phyloP scores from a whole-genome alignment of 2,888 invertebrate genomes.

The Lysandra coridon region DNA sequence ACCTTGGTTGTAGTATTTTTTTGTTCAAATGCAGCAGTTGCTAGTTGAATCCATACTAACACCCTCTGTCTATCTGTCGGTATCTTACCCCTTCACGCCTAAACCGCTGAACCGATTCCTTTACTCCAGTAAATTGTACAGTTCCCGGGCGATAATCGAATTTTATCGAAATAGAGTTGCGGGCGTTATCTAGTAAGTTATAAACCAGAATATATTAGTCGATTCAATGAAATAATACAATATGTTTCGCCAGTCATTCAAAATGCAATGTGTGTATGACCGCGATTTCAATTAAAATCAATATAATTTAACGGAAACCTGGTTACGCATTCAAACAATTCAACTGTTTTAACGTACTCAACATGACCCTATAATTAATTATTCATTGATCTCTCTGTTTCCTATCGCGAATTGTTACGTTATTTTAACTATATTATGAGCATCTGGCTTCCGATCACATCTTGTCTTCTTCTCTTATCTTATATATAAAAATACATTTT shows the following conservation, averaged over 20 bases:
- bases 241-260: background rate
- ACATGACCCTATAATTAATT: background rate
- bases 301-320: slow-evolving; percentile 9
- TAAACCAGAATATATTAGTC: background rate
- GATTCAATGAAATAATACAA: background rate
- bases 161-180: too few species aligned
- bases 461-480: too few species aligned
- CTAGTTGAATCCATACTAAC: too few species aligned
- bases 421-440: background rate
- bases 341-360: background rate
- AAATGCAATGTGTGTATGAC: background rate
- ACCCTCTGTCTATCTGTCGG: too few species aligned
- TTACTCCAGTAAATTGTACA: too few species aligned
- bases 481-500: too few species aligned
- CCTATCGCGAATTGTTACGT: background rate
- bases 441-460: background rate
- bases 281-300: background rate
- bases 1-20: too few species aligned
- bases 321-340: background rate
- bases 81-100: too few species aligned
- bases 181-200: background rate
- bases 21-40: too few species aligned
- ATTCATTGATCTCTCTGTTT: background rate
- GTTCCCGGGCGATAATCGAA: too few species aligned
- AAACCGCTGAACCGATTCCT: too few species aligned